Evolutionary conservation across 2,113 vertebrate genomes (phyloP), one percentile per base, ranked within the genome.

Genomic region (Progne subis): DNA sequence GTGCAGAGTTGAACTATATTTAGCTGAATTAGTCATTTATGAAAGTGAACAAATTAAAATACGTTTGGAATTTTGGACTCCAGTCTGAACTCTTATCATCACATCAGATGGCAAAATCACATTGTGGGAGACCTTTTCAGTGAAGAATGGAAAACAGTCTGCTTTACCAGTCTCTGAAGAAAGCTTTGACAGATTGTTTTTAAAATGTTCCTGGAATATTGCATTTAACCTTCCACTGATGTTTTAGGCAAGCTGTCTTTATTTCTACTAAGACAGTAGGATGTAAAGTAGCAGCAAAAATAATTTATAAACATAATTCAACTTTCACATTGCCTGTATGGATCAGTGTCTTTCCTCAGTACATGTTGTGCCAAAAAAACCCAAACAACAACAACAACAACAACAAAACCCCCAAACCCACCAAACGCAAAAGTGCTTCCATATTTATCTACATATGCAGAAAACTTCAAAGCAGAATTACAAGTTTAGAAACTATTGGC

Each of bases 401-500:
- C 16, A 46, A 21, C 12, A 14, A 53, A 25, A 11, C 41, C 41
- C 41, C 14, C 41, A 43, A 43, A 43, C 18, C 47, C 20, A 47
- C 47, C n/a, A 39, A 28, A 5, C 6, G 16, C 39, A 37, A 84
- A 82, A 39, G 23, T 81, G 47, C 64, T 63, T 72, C 34, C 55
- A 32, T 89, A 91, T 91, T 90, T 88, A 81, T 82, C 49, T 80
- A 87, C 53, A 69, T 91, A 87, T 67, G 37, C 59, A 86, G 46
- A 84, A 90, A 97, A 79, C 46, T 79, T 96, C 60, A 95, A 93
- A 82, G 44, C 18, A 93, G 92, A 88, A 64, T 71, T 80, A 94
- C 82, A 72, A 76, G 72, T 96, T 97, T 83, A 86, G 71, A 90
- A 86, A 29, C 77, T 82, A 92, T 74, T 94, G 94, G 84, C 95